A percentile compares a stretch with the other conserved stretches of the same genome.
Evolutionary conservation across 2,888 invertebrate genomes (phyloP).

Genomic region (Archips xylosteana): DNA sequence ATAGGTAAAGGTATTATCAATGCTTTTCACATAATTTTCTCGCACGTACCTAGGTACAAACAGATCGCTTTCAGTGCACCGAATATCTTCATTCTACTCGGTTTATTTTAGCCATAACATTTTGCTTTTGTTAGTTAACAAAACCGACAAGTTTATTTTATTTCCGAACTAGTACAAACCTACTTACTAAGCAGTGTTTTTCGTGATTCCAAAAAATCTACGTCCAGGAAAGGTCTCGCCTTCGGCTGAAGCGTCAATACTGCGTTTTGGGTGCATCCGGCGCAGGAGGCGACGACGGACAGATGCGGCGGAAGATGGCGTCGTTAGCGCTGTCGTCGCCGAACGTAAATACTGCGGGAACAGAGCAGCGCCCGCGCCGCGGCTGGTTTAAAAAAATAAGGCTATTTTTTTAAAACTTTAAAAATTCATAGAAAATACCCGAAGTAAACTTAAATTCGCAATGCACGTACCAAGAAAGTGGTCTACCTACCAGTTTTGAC

Average conservation of each 20-base stretch:
- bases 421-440: background rate
- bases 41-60: too few species aligned
- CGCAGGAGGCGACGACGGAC: constrained; percentile 77
- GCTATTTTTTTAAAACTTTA: background rate
- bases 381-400: background rate
- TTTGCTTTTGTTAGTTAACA: too few species aligned
- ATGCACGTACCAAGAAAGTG: too few species aligned
- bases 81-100: too few species aligned
- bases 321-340: constrained; percentile 80
- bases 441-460: background rate
- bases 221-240: constrained; percentile 12
- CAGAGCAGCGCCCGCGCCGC: constrained; percentile 47
- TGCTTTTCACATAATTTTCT: too few species aligned
- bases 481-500: too few species aligned
- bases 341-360: constrained; percentile 45
- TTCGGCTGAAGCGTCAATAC: constrained; percentile 39
- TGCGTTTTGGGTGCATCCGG: constrained; percentile 73
- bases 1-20: too few species aligned
- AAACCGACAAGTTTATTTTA: too few species aligned
- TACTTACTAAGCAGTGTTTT: background rate
- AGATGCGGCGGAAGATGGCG: constrained; percentile 78
- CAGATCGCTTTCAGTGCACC: too few species aligned
- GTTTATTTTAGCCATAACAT: too few species aligned
- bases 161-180: too few species aligned
- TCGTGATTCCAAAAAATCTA: background rate